These are phyloP conservation scores for Xylophagus ater DNA, from an alignment of 2,888 invertebrate genomes.

Conservation along the genomic window DNA sequence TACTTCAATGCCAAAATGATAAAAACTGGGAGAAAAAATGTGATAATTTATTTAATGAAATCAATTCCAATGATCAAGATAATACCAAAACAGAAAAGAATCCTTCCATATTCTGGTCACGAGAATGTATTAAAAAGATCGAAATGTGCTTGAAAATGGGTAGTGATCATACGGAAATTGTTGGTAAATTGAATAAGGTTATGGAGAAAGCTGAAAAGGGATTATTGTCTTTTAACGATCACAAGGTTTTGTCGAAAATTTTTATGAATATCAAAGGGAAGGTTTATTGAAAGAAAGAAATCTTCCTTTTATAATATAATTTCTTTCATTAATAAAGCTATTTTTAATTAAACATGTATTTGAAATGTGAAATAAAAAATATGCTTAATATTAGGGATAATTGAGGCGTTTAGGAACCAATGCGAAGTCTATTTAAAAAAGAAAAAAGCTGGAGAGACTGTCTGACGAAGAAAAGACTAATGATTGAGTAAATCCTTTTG, in stretches of 20 bases:
- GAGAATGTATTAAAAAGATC: slow-evolving; percentile 31
- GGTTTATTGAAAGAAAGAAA: too few species aligned
- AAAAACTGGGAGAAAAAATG: slow-evolving; percentile 21
- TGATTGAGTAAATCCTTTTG: too few species aligned
- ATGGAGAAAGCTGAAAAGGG: slow-evolving; percentile 29
- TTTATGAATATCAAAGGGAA: slow-evolving; percentile 25
- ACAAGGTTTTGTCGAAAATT: slow-evolving; percentile 30
- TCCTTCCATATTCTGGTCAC: slow-evolving; percentile 34
- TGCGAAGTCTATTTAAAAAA: too few species aligned
- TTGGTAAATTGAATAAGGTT: slow-evolving; percentile 27
- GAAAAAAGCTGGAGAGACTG: too few species aligned
- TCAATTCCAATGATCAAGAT: slow-evolving; percentile 16
- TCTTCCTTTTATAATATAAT: too few species aligned
- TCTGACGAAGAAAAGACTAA: too few species aligned
- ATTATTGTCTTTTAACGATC: slow-evolving; percentile 34
- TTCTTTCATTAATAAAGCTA: too few species aligned
- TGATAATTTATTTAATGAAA: slow-evolving; percentile 21
- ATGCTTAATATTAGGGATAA: too few species aligned
- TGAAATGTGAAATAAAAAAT: too few species aligned
- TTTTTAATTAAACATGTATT: too few species aligned
- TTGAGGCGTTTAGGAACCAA: too few species aligned
- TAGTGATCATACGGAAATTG: slow-evolving; percentile 19
- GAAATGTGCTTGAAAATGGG: slow-evolving; percentile 23
- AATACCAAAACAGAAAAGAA: slow-evolving; percentile 8
- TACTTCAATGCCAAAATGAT: slow-evolving; percentile 17